Evolutionary conservation across 2,797 vertebrate species (phyloP).

Genomic region (Adelosebastes latens): DNA sequence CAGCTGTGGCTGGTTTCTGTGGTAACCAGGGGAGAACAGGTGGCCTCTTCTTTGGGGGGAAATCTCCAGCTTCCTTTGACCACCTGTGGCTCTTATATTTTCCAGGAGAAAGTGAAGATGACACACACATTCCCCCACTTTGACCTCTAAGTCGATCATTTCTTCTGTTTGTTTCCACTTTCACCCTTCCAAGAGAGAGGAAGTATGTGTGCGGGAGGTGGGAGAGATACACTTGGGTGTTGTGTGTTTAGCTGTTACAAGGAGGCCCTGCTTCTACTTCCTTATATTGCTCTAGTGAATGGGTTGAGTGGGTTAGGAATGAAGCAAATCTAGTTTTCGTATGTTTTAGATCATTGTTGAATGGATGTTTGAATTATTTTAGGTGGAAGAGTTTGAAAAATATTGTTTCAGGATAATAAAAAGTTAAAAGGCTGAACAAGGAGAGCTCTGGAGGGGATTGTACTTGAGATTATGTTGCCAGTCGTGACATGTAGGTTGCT

Average conservation of each 20-base stretch:
- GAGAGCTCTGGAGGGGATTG: neutral
- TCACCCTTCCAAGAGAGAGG: neutral
- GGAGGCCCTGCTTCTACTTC: neutral
- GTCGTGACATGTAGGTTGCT: slow-evolving; percentile 35
- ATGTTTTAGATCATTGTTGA: neutral
- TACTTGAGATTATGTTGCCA: slow-evolving; percentile 15
- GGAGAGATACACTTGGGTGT: slow-evolving; percentile 17
- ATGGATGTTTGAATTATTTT: neutral
- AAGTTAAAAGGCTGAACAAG: neutral
- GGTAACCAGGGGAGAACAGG: slow-evolving; percentile 53
- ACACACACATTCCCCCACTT: slow-evolving; percentile 69
- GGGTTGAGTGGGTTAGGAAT: slow-evolving; percentile 4
- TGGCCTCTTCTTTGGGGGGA: slow-evolving; percentile 41
- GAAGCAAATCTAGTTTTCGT: neutral
- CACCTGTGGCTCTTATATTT: slow-evolving; percentile 63
- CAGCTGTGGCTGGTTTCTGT: slow-evolving; percentile 32
- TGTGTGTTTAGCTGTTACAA: slow-evolving; percentile 27
- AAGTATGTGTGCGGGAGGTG: slow-evolving; percentile 22
- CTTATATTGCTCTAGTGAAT: neutral
- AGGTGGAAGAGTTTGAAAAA: neutral
- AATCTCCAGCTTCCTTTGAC: slow-evolving; percentile 2
- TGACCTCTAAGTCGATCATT: slow-evolving; percentile 74
- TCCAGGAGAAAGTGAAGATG: slow-evolving; percentile 63
- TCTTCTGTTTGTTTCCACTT: slow-evolving; percentile 64
- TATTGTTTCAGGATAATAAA: neutral